These are phyloP conservation scores for Chaetops frenatus DNA, from an alignment of 2,113 vertebrate genomes.

Conservation along the genomic window DNA sequence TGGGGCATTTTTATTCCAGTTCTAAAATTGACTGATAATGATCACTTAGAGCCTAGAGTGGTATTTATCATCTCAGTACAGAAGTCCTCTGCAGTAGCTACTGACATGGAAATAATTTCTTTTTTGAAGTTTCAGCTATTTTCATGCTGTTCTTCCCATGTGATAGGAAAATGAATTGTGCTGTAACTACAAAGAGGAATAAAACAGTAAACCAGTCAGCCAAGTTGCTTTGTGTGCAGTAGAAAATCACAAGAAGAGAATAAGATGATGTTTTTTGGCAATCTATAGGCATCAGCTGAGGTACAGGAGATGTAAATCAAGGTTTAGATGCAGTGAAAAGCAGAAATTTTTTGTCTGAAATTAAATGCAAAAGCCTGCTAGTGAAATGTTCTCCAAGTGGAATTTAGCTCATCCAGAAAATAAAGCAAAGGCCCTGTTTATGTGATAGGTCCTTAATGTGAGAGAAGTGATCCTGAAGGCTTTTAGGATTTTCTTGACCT, in stretches of 20 bases:
- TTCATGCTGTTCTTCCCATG: not conserved
- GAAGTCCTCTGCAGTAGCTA: not conserved
- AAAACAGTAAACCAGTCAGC: not conserved
- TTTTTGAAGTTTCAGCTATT: not conserved
- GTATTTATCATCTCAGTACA: not conserved
- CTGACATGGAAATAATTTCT: not conserved
- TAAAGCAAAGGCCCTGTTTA: not conserved
- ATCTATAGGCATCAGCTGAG: not conserved
- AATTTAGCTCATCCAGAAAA: not conserved
- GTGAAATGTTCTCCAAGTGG: not conserved
- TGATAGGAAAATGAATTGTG: not conserved
- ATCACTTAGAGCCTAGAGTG: not conserved
- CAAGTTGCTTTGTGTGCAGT: not conserved
- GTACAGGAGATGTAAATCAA: not conserved
- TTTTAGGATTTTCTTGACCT: not conserved
- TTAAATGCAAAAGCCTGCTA: not conserved
- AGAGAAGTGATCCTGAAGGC: not conserved
- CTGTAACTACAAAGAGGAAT: not conserved
- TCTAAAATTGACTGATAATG: not conserved
- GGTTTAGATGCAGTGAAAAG: not conserved
- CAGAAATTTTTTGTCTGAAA: not conserved
- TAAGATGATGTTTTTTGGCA: not conserved
- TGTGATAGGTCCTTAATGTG: not conserved
- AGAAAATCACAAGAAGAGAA: not conserved
- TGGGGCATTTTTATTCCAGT: not conserved